Evolutionary conservation across 2,113 vertebrate genomes (phyloP).

Genomic region (Pseudopodoces humilis): DNA sequence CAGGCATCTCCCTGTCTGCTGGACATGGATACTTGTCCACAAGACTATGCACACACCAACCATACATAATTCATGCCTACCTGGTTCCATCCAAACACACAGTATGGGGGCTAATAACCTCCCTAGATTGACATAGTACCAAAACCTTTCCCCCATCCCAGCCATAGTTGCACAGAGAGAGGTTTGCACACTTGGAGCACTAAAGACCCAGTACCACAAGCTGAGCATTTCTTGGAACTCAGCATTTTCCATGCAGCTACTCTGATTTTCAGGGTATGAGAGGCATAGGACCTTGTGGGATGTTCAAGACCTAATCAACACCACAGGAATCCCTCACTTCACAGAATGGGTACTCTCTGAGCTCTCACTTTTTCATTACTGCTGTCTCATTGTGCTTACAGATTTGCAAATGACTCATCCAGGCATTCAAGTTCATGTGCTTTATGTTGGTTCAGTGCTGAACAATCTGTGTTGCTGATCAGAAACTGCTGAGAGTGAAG

Average conservation of each 20-base stretch:
- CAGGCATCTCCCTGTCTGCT: not conserved
- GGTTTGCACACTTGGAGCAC: accelerated
- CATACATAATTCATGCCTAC: not conserved
- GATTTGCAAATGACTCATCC: constrained; percentile 37
- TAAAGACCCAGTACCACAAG: not conserved
- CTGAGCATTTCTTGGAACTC: not conserved
- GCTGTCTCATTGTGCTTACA: not conserved
- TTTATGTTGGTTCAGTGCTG: not conserved
- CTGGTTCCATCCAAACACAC: not conserved
- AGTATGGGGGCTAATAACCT: not conserved
- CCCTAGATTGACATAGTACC: not conserved
- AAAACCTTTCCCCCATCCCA: not conserved
- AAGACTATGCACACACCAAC: not conserved
- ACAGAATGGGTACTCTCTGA: not conserved
- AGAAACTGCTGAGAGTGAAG: not conserved
- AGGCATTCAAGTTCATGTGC: not conserved
- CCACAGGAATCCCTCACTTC: not conserved
- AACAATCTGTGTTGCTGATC: constrained; percentile 16
- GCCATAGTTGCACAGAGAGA: not conserved
- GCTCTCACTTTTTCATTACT: not conserved
- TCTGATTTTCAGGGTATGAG: not conserved
- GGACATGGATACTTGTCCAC: not conserved
- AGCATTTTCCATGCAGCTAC: not conserved
- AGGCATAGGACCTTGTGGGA: not conserved
- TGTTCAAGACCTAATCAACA: not conserved